Base-by-base conservation (phyloP, 2,888 invertebrate species). In the Trichogramma dendrolimi region DNA sequence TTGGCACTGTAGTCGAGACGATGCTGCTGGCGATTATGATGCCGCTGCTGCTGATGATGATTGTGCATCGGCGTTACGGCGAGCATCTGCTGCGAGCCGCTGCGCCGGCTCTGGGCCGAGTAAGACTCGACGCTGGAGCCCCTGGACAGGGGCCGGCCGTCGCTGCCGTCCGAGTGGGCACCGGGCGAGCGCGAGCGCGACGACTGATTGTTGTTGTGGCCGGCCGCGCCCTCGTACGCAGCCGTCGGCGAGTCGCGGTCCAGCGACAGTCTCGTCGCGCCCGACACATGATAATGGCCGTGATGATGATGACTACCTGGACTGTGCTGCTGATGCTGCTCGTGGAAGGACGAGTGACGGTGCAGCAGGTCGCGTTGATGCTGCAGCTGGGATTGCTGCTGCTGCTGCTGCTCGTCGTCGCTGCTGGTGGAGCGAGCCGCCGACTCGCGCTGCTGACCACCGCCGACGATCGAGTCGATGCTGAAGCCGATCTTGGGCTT, bases 401-500 rank as follows among this genome's bases (percentile, higher is more conserved):
- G 42, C 7, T 54, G 53, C 11, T 54, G 11, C 38, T n/a, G 14
- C 43, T 60, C 49, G 10, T 63, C 61, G 8, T 52, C 58, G 47
- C 50, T 43, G 39, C 48, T 54, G 14, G 53, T 58, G 14, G 51
- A 8, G 8, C 8, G 48, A 6, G 70, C 69, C 46, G 70, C 71
- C 27, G 27, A 27, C 3, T 27, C 27, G 27, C 27, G 27, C 50
- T 74, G 71, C 41, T 74, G 71, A 40, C 74, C 74, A 48, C 89
- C 90, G 71, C 94, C 94, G 66, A 94, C 94, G 76, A 94, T 93
- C 75, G 93, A 92, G 83, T 95, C 95, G 81, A 95, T 95, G 77
- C 92, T 93, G 79, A 95, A 95, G 75, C 94, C 94, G 80, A 95
- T 91, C 83, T 94, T 94, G 71, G 94, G 94, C 83, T 92, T 93